phyloP scores from a whole-genome alignment of 1,140 invertebrate genomes.

The Aphelenchoides avenae region DNA sequence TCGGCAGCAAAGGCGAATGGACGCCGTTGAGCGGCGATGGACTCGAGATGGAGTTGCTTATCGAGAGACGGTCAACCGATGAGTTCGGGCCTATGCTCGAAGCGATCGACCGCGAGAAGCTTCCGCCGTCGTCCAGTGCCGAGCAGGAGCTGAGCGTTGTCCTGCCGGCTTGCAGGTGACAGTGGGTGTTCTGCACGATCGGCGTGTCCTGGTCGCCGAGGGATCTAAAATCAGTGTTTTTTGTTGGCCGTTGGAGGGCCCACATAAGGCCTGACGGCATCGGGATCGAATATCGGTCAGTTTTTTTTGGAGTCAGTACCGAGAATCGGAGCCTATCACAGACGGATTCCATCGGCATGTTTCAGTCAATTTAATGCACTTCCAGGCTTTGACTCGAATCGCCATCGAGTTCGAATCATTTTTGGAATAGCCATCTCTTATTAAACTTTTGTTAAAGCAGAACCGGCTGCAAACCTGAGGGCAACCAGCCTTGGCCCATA shows the following conservation, averaged over 20 bases:
- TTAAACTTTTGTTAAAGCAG: background rate
- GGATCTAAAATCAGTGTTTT: background rate
- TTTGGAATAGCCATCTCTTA: background rate
- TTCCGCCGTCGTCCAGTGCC: background rate
- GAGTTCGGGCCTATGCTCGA: background rate
- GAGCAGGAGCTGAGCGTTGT: background rate
- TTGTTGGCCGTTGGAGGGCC: background rate
- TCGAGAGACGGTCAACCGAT: background rate
- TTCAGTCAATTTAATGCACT: no score
- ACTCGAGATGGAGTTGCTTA: background rate
- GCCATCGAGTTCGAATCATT: background rate
- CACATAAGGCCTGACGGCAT: background rate
- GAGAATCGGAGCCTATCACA: no score
- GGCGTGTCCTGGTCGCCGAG: conserved; percentile 5
- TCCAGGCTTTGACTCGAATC: no score
- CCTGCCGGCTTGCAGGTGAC: conserved; percentile 1
- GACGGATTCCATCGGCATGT: no score
- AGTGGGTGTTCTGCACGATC: background rate
- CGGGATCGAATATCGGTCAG: background rate
- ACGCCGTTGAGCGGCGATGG: background rate
- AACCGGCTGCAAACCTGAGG: background rate
- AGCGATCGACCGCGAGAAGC: conserved; percentile 5
- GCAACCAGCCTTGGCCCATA: background rate
- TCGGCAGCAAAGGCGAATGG: background rate
- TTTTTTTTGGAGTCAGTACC: background rate